Conservation (phyloP, 2,797 vertebrate species). For the Hydrocynus forskahlii region DNA sequence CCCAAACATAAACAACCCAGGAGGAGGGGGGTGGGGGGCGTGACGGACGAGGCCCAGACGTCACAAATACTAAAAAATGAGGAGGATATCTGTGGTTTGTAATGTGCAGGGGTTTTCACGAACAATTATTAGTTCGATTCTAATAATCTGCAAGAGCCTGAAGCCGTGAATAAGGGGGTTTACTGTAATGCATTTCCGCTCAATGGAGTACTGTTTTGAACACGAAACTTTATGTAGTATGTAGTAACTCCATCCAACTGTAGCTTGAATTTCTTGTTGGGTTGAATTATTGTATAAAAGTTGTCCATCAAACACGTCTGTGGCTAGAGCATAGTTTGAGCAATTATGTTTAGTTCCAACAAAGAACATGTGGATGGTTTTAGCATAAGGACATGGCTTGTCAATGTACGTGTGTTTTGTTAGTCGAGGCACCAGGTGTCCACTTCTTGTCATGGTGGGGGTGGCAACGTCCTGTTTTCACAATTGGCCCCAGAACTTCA, state of each 20-base stretch:
- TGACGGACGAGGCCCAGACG: no score
- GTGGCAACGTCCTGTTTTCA: slow-evolving; percentile 71
- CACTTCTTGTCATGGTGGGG: slow-evolving; percentile 72
- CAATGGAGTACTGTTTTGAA: neutral
- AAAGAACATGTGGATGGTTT: slow-evolving; percentile 37
- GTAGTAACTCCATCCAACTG: neutral
- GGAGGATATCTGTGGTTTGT: no score
- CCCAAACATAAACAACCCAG: no score
- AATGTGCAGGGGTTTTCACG: no score
- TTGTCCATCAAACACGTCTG: neutral
- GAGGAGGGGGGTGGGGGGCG: no score
- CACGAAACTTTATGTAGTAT: no score
- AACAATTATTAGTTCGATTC: no score
- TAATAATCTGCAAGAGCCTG: no score
- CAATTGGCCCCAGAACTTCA: slow-evolving; percentile 60
- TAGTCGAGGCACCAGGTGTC: slow-evolving; percentile 70
- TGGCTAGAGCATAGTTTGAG: neutral
- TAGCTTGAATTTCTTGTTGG: neutral
- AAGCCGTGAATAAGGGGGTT: no score
- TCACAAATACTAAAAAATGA: no score
- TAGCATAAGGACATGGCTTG: slow-evolving; percentile 66
- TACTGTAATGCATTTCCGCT: no score
- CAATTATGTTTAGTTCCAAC: slow-evolving; percentile 43
- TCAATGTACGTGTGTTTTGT: slow-evolving; percentile 68
- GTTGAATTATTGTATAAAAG: neutral